Conservation (phyloP, 2,113 vertebrate genomes). For the Isurus oxyrinchus region DNA sequence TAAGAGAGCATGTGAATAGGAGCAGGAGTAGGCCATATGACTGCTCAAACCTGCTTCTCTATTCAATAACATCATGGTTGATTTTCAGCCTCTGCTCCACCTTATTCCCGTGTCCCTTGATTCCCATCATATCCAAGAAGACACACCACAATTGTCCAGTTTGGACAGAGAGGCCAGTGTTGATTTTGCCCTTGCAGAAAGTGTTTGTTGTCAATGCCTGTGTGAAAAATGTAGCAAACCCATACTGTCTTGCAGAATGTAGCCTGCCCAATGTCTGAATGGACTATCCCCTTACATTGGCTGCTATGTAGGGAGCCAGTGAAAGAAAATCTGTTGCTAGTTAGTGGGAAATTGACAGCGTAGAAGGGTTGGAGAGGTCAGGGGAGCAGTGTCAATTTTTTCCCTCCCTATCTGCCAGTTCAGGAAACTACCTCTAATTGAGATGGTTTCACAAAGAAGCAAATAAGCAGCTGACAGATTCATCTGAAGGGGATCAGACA, state of each 20-base stretch:
- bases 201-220: not conserved
- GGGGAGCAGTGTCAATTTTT: not conserved
- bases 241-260: not conserved
- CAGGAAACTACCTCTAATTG: not conserved
- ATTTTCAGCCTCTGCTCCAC: too few species aligned
- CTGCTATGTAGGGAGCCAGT: not conserved
- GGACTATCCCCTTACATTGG: not conserved
- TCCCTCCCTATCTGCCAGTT: not conserved
- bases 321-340: not conserved
- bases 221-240: not conserved
- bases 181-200: not conserved
- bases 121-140: not conserved
- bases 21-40: too few species aligned
- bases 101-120: not conserved
- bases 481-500: not conserved
- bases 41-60: too few species aligned
- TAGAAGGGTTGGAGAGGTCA: not conserved
- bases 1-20: not conserved
- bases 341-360: not conserved
- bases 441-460: not conserved
- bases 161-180: not conserved
- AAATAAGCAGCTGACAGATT: conserved; percentile 12
- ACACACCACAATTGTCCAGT: not conserved
- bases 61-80: too few species aligned
- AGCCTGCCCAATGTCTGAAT: not conserved